These are phyloP conservation scores for Montipora capitata DNA, from an alignment of 92 coral and sea anemone species.

Conservation along the genomic window DNA sequence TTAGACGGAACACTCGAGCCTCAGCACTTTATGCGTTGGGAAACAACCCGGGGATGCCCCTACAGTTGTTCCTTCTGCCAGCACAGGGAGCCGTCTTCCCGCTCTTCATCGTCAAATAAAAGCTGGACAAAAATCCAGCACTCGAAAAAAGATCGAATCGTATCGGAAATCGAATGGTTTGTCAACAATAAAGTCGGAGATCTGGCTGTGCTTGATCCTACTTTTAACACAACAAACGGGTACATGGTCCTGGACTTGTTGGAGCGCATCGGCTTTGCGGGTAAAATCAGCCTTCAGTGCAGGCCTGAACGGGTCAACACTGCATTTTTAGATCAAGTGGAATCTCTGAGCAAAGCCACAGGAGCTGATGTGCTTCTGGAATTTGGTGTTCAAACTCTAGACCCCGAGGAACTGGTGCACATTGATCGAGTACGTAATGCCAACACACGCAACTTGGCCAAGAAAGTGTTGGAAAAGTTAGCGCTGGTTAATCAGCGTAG, in stretches of 20 bases:
- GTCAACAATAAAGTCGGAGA: conserved; percentile 40
- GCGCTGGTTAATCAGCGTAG: conserved; percentile 45
- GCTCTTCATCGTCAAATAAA: conserved; percentile 23
- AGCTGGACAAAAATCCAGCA: conserved; percentile 62
- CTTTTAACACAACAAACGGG: conserved; percentile 52
- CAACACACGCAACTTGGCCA: conserved; percentile 46
- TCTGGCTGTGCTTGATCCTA: conserved; percentile 66
- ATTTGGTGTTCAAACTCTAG: conserved; percentile 65
- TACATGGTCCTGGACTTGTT: conserved; percentile 35
- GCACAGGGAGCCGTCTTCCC: conserved; percentile 55
- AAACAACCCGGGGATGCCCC: conserved; percentile 68
- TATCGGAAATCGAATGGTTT: conserved; percentile 61
- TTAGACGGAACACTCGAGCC: conserved; percentile 57
- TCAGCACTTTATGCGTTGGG: conserved; percentile 68
- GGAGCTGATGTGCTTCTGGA: conserved; percentile 60
- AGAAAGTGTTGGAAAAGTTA: conserved; percentile 41
- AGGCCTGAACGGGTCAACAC: conserved; percentile 47
- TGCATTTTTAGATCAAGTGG: conserved; percentile 60
- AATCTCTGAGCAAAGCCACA: conserved; percentile 39
- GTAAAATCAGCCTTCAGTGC: conserved; percentile 55
- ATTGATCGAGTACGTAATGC: conserved; percentile 50
- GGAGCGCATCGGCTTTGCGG: conserved; percentile 47
- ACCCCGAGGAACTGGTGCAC: conserved; percentile 40
- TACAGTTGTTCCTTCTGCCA: conserved; percentile 69
- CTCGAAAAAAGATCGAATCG: conserved; percentile 43